Conservation (phyloP, 2,888 invertebrate species). For the Orthosia gracilis region DNA sequence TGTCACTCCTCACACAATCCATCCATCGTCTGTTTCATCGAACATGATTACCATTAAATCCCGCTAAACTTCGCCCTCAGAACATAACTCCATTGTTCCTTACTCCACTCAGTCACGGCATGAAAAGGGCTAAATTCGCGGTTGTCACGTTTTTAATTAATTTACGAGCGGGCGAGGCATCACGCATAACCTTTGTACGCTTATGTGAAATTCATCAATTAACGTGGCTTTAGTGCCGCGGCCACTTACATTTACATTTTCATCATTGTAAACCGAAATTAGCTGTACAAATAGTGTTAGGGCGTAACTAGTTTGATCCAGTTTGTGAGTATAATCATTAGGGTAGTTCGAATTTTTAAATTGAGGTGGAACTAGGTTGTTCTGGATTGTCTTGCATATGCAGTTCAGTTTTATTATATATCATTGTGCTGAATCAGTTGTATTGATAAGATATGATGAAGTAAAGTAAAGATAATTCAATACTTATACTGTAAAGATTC, state of each 20-base stretch:
- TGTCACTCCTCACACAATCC: no score
- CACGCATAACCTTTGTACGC: constrained; percentile 78
- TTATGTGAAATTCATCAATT: constrained; percentile 85
- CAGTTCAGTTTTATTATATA: no score
- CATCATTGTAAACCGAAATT: constrained; percentile 54
- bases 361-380: constrained; percentile 3
- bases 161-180: constrained; percentile 82
- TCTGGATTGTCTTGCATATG: not conserved
- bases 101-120: constrained; percentile 75
- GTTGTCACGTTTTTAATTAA: constrained; percentile 90
- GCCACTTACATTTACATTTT: constrained; percentile 70
- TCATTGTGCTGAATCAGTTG: no score
- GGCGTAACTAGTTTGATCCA: constrained; percentile 30
- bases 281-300: constrained; percentile 46
- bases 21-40: constrained; percentile 20
- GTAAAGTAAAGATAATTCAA: no score
- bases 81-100: constrained; percentile 69
- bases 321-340: constrained; percentile 6
- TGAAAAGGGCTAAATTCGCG: constrained; percentile 84
- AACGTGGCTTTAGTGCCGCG: constrained; percentile 69
- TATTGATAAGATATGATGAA: no score
- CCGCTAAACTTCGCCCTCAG: constrained; percentile 65
- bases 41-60: constrained; percentile 74
- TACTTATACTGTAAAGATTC: no score
- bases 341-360: constrained; percentile 14